phyloP scores from a whole-genome alignment of 2,797 vertebrate species.

The Parambassis ranga region DNA sequence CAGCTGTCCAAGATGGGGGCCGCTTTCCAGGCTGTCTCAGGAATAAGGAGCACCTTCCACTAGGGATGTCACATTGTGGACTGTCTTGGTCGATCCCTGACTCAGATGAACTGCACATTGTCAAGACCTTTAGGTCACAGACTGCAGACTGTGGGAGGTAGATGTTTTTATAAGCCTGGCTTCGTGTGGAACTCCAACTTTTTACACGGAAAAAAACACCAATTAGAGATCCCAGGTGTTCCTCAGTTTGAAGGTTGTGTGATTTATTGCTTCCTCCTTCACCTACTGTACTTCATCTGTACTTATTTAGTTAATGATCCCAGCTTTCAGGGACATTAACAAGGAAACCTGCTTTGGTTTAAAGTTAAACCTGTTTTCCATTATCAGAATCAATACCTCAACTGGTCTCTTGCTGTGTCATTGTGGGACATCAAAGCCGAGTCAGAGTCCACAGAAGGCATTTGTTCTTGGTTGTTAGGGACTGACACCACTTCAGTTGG shows the following conservation, averaged over 20 bases:
- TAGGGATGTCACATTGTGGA: too few species aligned
- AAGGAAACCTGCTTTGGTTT: not conserved
- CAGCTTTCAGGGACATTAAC: not conserved
- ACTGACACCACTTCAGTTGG: not conserved
- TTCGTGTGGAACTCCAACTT: slow-evolving; percentile 20
- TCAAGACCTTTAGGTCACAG: too few species aligned
- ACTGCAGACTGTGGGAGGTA: slow-evolving; percentile 23
- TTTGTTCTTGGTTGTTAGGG: not conserved
- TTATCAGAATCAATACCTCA: not conserved
- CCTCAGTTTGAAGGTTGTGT: not conserved
- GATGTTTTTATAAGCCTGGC: slow-evolving; percentile 4
- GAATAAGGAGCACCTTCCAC: too few species aligned
- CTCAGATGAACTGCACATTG: too few species aligned
- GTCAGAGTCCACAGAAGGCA: not conserved
- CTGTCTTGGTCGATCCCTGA: too few species aligned
- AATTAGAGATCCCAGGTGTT: slow-evolving; percentile 19
- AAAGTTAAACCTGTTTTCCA: not conserved
- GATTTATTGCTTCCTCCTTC: not conserved
- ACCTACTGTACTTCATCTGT: not conserved
- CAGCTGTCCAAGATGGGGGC: too few species aligned
- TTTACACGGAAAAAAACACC: slow-evolving; percentile 9
- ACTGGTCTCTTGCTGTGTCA: slow-evolving; percentile 1
- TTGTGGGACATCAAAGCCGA: slow-evolving; percentile 5
- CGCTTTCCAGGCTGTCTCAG: too few species aligned
- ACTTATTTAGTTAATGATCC: not conserved